Percentiles rank a stretch among this genome's conserved stretches.
These are phyloP conservation scores for Enteromius afrohamiltoni DNA, from an alignment of 2,797 vertebrate species.

Conservation along the genomic window DNA sequence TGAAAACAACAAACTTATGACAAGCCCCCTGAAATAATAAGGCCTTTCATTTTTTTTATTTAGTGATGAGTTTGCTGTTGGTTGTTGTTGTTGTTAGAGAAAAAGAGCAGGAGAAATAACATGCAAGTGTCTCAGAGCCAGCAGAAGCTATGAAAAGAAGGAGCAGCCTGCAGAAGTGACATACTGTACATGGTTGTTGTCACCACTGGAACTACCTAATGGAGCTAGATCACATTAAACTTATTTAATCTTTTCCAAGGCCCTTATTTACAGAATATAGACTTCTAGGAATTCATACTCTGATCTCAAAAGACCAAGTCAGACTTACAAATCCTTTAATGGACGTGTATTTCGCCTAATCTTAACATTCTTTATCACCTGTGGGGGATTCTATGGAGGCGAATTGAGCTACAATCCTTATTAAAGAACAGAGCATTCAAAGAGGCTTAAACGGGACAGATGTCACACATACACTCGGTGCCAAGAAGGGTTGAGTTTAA, in stretches of 20 bases:
- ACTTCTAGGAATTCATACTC: background rate
- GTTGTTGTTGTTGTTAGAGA: background rate
- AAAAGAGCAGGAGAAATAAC: background rate
- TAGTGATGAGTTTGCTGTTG: no score
- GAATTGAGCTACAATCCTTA: background rate
- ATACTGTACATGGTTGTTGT: background rate
- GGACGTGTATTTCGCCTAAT: background rate
- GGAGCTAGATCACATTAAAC: background rate
- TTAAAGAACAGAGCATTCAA: background rate
- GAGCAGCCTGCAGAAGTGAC: background rate
- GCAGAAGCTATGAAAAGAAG: background rate
- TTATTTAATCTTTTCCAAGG: background rate
- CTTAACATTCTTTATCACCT: no score
- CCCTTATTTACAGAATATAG: background rate
- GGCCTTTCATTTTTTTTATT: no score
- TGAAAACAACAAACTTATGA: no score
- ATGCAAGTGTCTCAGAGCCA: background rate
- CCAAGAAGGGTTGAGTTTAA: background rate
- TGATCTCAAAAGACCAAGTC: background rate
- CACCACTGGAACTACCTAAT: background rate
- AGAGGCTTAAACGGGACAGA: background rate
- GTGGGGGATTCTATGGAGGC: no score
- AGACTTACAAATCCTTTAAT: background rate
- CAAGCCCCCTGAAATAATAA: no score
- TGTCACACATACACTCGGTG: background rate